Conservation (phyloP, 2,113 vertebrate genomes). For the Pica pica region DNA sequence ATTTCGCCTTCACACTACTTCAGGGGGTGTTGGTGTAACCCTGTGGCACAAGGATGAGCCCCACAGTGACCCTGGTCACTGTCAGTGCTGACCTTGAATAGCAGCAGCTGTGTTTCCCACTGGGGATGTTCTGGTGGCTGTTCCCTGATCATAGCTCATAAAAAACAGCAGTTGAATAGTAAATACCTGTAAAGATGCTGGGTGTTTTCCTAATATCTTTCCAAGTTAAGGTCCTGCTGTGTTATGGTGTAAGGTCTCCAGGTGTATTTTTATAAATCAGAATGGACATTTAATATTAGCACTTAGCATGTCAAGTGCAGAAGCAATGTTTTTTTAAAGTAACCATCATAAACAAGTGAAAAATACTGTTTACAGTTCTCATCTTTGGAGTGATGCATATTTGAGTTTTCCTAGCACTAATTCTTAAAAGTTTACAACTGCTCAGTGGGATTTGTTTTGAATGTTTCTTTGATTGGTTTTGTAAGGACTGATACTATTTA, state of each 20-base stretch:
- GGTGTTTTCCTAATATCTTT: neutral
- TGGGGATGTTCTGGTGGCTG: rapidly evolving
- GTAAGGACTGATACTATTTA: neutral
- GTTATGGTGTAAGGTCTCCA: neutral
- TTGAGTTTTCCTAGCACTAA: neutral
- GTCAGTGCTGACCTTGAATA: neutral
- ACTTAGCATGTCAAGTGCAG: neutral
- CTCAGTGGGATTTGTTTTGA: neutral
- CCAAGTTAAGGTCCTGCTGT: neutral
- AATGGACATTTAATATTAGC: neutral
- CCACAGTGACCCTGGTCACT: neutral
- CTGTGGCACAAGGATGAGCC: neutral
- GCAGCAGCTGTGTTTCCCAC: neutral
- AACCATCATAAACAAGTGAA: neutral
- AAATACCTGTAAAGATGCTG: neutral
- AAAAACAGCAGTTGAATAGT: neutral
- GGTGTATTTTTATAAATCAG: neutral
- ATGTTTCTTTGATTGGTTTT: neutral
- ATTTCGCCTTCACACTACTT: neutral
- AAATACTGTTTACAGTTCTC: neutral
- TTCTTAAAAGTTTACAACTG: neutral
- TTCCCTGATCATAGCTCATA: neutral
- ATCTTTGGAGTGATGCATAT: neutral
- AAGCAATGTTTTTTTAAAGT: neutral
- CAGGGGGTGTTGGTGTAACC: neutral